Base-by-base conservation (phyloP, 2,888 invertebrate species). In the Drosophila mimica region DNA sequence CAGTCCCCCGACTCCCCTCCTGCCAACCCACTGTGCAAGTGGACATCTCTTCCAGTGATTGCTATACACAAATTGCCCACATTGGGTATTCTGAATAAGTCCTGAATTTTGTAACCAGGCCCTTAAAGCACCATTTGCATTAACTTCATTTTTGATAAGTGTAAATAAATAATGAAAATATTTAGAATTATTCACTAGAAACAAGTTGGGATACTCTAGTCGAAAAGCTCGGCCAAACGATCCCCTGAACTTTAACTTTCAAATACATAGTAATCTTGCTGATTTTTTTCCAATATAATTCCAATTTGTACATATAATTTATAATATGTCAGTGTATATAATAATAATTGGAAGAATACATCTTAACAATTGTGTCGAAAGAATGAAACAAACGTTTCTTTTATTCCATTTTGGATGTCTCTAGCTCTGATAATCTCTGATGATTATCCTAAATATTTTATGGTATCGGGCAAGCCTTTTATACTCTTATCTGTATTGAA, bases 21-120 rank as follows among this genome's bases (percentile, higher is more conserved):
- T n/a, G 31, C 68, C 33, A n/a, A n/a, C 49, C 30, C 33, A 33
- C 58, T 25, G 43, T 20, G 25, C 61, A 58, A 67, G 56, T 65
- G 71, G 70, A 68, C 76, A 70, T 56, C 70, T 70, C 53, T 77
- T 60, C 58, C 67, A 74, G 43, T 74, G 54, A 65, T 60, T 30
- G 11, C 25, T 0, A 13, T 52, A 2, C 25, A 38, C 30, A n/a
- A 52, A 8, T 25, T 46, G 31, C 61, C 48, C 4, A n/a, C 38
- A n/a, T 15, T 25, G 57, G 11, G 36, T 15, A 53, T 28, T 9
- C 7, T 15, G 20, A 36, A 15, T n/a, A 25, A 13, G 5, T 4
- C 8, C 25, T 33, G 17, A 48, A 5, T 11, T 20, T 20, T 48
- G 63, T 6, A 13, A 38, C 15, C 40, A 40, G 9, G 9, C n/a